Base-by-base conservation (phyloP, 2,888 invertebrate genomes). In the Agrotis exclamationis region DNA sequence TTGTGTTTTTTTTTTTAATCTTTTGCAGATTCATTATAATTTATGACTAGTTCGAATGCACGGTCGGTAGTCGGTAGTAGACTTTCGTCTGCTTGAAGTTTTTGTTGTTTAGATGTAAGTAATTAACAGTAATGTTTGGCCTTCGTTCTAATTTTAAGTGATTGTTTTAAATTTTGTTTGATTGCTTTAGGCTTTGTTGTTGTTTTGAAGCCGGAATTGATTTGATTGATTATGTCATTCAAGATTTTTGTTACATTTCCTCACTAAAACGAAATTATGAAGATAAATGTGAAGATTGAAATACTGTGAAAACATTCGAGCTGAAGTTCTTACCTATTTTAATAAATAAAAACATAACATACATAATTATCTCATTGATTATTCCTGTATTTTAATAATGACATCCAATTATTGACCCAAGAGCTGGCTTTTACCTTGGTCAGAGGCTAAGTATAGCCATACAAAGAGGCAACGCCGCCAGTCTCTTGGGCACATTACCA, bases 21-120 rank as follows among this genome's bases (percentile, higher is more conserved):
- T 57, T 71, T 80, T 56, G 82, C 81, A 51, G 59, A 66, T 64
- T 84, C 82, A 82, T 84, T 84, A 80, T 74, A 75, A 50, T 51
- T 56, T 84, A 80, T 74, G 75, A 79, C 56, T 70, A 54, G 57
- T 60, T 67, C 51, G 28, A 77, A 75, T 75, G 72, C 66, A 80
- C 39, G 59, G 60, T 57, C 33, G 71, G 74, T 70, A 70, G 65
- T 28, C 20, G 63, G 74, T 67, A 72, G 71, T 50, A 45, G 56
- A 65, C 65, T 76, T 80, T 74, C 67, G 13, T 53, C 58, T 47
- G 47, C 44, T 53, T 18, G 18, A 18, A 53, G 48, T 56, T 63
- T 83, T 67, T 80, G 60, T 67, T 70, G 56, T 57, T n/a, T 24
- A 56, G 45, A 79, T 73, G 76, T 76, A 75, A 84, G 83, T 84